Conservation (phyloP, 2,797 vertebrate genomes). For the Anniella stebbinsi region DNA sequence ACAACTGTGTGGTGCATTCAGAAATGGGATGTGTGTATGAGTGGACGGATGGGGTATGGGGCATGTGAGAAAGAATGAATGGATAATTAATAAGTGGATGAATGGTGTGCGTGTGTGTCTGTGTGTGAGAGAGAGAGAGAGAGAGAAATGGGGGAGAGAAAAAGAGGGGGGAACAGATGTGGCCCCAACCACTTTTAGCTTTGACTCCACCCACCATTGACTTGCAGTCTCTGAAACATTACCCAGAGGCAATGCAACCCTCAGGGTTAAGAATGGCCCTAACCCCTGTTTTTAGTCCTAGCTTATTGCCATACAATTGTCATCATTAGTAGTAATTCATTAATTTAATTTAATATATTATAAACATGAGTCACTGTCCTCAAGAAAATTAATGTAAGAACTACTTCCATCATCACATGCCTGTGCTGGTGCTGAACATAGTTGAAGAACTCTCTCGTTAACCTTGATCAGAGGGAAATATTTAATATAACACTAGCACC, state of each 20-base stretch:
- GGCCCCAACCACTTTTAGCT: no score
- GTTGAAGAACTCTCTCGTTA: conserved; percentile 6
- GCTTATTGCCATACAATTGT: background rate
- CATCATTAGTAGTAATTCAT: conserved; percentile 6
- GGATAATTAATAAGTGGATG: background rate
- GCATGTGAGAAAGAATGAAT: background rate
- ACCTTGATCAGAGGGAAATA: conserved; percentile 29
- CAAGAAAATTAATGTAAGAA: conserved; percentile 2
- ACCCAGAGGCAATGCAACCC: background rate
- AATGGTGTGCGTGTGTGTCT: background rate
- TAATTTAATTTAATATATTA: background rate
- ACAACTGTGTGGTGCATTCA: no score
- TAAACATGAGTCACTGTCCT: background rate
- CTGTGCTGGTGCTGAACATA: background rate
- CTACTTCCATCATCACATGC: background rate
- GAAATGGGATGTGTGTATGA: background rate
- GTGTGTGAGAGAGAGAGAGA: background rate
- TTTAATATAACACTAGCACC: background rate
- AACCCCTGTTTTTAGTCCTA: background rate
- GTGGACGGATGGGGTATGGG: background rate
- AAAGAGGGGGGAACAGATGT: no score
- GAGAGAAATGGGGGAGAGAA: no score
- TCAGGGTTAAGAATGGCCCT: background rate
- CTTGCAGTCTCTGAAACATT: no score
- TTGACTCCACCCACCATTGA: no score